Evolutionary conservation across 2,113 vertebrate species (phyloP).

Genomic region (Sitta europaea): DNA sequence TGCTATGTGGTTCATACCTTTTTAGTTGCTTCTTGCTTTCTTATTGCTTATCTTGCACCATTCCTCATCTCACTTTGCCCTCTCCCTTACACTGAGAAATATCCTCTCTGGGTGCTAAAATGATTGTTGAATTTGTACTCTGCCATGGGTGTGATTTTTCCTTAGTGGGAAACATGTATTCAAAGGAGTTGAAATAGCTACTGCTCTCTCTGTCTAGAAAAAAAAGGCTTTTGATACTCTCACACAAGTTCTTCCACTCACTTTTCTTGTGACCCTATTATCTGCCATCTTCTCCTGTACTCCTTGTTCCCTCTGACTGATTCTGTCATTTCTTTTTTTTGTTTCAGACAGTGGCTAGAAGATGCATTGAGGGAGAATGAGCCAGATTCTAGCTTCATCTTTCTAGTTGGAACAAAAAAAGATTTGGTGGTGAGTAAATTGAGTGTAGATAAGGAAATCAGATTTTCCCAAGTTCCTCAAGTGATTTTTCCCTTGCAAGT

Average conservation of each 20-base stretch:
- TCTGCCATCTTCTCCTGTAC: not conserved
- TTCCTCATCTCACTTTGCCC: not conserved
- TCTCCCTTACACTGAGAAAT: not conserved
- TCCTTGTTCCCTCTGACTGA: not conserved
- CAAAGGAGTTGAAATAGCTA: not conserved
- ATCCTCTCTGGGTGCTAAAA: not conserved
- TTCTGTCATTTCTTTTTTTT: not conserved
- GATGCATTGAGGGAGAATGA: slow-evolving; percentile 87
- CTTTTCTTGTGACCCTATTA: not conserved
- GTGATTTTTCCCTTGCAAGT: not conserved
- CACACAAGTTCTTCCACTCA: not conserved
- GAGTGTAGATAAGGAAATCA: not conserved
- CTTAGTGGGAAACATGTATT: not conserved
- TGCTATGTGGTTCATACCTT: not conserved
- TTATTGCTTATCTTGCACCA: not conserved
- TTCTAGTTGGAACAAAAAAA: slow-evolving; percentile 89
- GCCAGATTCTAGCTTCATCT: slow-evolving; percentile 77
- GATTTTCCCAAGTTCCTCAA: not conserved
- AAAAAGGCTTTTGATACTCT: not conserved
- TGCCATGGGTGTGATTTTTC: not conserved
- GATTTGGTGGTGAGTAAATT: slow-evolving; percentile 82
- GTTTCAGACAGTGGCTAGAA: slow-evolving; percentile 84
- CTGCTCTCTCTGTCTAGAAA: not conserved
- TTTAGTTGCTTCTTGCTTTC: not conserved
- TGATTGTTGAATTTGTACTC: not conserved